Evolutionary conservation across 2,888 invertebrate genomes (phyloP), one percentile per base, ranked within the genome.

Genomic region (Brachypterus glaber): DNA sequence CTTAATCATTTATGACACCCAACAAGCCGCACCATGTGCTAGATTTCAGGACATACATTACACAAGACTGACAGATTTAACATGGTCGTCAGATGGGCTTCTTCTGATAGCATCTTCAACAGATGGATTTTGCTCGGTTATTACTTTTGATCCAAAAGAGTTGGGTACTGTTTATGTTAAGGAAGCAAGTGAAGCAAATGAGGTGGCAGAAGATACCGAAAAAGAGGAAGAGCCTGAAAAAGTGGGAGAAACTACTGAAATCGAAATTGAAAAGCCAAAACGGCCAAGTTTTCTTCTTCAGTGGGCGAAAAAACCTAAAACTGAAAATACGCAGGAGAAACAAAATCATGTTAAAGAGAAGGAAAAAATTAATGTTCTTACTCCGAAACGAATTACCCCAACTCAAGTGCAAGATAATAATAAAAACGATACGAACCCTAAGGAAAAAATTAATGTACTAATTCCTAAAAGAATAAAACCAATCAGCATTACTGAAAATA

Each of bases 111-210:
- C 82, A 1, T 85, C 89, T 2, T 91, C 91, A 9, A 85, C 87
- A 0, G 92, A 93, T 67, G 92, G 92, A 2, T 93, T 84, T 62
- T 89, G 89, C 62, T 84, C 90, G 0, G 68, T 91, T 35, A 71
- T 90, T 14, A 76, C 79, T n/a, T 89, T 92, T 63, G 72, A 74
- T 18, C 65, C 73, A 4, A 73, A 71, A 9, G 89, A 90, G 67
- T 62, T 90, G 9, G 90, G 90, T 4, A 57, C 63, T 15, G 61
- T 67, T 15, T 77, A 76, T 47, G 62, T 68, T 37, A 62, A 64
- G 35, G 67, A 69, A 50, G 51, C 64, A 43, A 61, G 59, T 53
- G 60, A 62, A 56, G 43, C 41, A 40, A 62, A 62, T 41, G 57
- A 55, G 16, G 52, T 39, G 37, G 17, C 30, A 18, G 25, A 59